phyloP scores from a whole-genome alignment of 2,113 vertebrate genomes.

The Bettongia penicillata region DNA sequence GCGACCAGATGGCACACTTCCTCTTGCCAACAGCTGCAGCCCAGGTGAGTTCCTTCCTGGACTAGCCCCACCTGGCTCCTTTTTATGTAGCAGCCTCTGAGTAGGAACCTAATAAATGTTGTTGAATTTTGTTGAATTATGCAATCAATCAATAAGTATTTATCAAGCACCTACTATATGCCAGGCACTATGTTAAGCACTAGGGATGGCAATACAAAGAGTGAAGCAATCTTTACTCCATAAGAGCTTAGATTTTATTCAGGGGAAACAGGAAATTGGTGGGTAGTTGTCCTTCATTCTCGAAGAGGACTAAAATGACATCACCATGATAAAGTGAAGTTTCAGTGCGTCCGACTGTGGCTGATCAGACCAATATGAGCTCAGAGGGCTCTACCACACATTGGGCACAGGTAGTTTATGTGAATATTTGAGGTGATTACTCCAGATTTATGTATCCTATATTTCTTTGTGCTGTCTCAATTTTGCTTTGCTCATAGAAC shows the following conservation, averaged over 20 bases:
- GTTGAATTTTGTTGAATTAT: not conserved
- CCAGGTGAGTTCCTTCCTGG: not conserved
- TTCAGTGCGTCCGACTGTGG: too few relatives aligned
- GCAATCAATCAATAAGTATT: not conserved
- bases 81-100: not conserved
- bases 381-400: too few relatives aligned
- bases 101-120: not conserved
- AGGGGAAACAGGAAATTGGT: too few relatives aligned
- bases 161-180: not conserved
- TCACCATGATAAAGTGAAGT: too few relatives aligned
- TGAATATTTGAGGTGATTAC: too few relatives aligned
- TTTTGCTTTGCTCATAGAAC: too few relatives aligned
- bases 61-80: not conserved
- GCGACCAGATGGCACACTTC: not conserved
- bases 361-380: too few relatives aligned
- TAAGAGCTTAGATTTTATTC: not conserved
- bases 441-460: too few relatives aligned
- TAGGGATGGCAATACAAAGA: not conserved
- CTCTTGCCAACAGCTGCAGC: not conserved
- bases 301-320: too few relatives aligned
- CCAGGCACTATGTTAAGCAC: not conserved
- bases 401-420: too few relatives aligned
- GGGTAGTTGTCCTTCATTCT: too few relatives aligned
- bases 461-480: too few relatives aligned
- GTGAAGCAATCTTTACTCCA: not conserved